Evolutionary conservation across 2,888 invertebrate species (phyloP), one percentile per base, ranked within the genome.

Genomic region (Machimus atricapillus): DNA sequence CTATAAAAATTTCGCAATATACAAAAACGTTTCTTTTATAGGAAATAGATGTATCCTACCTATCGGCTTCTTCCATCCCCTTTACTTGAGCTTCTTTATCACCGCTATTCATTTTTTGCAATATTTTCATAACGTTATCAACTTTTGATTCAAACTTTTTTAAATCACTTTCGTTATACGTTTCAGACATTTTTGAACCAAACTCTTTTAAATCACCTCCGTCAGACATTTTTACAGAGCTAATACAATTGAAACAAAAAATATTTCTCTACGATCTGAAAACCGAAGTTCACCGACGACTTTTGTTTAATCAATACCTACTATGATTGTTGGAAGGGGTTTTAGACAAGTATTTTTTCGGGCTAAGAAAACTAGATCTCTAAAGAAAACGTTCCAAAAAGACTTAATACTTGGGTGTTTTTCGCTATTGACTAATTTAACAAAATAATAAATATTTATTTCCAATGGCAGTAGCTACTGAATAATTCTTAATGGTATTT

Each of bases 71-170:
- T 88, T 90, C 86, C 37, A 89, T 19, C 31, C 86, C 87, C 34
- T 86, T 78, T 23, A 89, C 90, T 77, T 89, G 89, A 27, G 88
- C 88, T 1, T 86, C 79, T 40, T 89, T 87, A 85, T 90, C 89
- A 3, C 87, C 87, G 73, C 86, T 89, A 27, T 88, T 89, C 89
- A 91, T 91, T 37, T 90, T 89, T 86, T 91, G 89, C 2, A 93
- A 88, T 77, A 93, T 90, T 40, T 90, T 90, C 89, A 91, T 90
- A 14, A 93, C 92, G 88, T 91, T 90, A 79, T 91, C 90, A 5
- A 93, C 90, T 89, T 92, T 93, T 0, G 90, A 90, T 89, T 92
- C 92, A 86, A 93, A 93, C 5, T 90, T 90, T 8, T 90, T 86
- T 88, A 92, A 91, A 56, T 92, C 92, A 34, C 90, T 90, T 9